phyloP scores from a whole-genome alignment of 1,140 invertebrate species.

The Bacillus rossius region DNA sequence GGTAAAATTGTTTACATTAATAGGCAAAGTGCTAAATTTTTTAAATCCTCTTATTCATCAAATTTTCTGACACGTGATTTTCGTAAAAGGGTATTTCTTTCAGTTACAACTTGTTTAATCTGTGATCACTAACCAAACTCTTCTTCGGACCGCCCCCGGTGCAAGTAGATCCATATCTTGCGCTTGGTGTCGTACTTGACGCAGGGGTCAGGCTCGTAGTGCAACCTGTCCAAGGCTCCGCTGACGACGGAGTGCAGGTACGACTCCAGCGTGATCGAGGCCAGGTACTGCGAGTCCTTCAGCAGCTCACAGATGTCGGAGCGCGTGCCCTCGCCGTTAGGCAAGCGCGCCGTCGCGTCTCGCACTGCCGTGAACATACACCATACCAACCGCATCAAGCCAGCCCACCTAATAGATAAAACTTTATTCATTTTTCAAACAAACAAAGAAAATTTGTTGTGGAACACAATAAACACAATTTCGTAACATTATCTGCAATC shows the following conservation, averaged over 20 bases:
- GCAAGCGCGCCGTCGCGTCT: constrained; percentile 87
- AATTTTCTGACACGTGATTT: no score
- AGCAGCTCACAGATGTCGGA: constrained; percentile 81
- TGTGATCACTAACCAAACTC: constrained; percentile 53
- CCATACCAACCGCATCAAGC: no score
- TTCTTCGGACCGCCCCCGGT: constrained; percentile 67
- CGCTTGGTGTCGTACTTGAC: constrained; percentile 84
- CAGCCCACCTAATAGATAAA: no score
- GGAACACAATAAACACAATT: no score
- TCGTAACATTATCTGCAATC: no score
- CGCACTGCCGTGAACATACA: constrained; percentile 52
- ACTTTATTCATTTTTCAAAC: no score
- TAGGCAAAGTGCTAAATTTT: no score
- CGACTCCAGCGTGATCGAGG: constrained; percentile 48
- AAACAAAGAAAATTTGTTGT: no score
- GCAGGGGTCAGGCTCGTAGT: constrained; percentile 85
- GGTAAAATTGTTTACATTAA: no score
- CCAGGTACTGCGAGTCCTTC: constrained; percentile 81
- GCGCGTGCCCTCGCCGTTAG: constrained; percentile 90
- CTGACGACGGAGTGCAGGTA: constrained; percentile 77
- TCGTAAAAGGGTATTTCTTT: no score
- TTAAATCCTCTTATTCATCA: no score
- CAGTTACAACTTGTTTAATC: no score
- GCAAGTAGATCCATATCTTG: constrained; percentile 89
- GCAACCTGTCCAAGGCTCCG: constrained; percentile 80